A percentile compares a stretch with the other conserved stretches of the same genome.
These are phyloP conservation scores for Scleropages formosus DNA, from an alignment of 2,797 vertebrate species.

Conservation along the genomic window DNA sequence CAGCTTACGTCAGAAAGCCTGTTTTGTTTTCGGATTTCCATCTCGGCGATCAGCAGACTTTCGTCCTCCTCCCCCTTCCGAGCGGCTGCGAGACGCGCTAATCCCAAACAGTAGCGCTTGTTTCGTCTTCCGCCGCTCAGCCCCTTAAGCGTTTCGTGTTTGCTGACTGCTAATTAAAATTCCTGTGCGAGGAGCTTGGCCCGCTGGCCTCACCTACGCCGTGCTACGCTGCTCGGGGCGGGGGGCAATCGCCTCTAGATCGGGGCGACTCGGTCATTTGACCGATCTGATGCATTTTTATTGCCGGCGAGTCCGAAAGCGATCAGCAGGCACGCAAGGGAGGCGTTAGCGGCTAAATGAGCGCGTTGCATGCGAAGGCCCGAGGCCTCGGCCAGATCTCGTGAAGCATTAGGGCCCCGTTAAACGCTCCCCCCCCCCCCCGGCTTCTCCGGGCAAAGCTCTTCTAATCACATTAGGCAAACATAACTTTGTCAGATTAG, in stretches of 20 bases:
- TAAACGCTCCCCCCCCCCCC: constrained; percentile 39
- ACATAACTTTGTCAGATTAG: constrained; percentile 59
- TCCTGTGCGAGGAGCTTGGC: constrained; percentile 57
- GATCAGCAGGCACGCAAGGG: constrained; percentile 69
- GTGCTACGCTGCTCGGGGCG: constrained; percentile 46
- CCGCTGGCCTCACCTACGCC: constrained; percentile 57
- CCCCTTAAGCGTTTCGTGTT: constrained; percentile 57
- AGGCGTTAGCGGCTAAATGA: constrained; percentile 65
- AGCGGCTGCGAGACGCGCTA: constrained; percentile 49
- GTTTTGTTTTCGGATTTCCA: constrained; percentile 61
- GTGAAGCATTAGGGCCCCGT: constrained; percentile 53
- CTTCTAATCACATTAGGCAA: constrained; percentile 65
- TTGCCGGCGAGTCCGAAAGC: constrained; percentile 56
- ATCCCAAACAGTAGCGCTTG: constrained; percentile 65
- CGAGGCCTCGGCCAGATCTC: constrained; percentile 50
- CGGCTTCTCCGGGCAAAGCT: constrained; percentile 44
- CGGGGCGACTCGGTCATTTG: constrained; percentile 64
- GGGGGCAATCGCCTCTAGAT: constrained; percentile 54
- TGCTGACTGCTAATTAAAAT: constrained; percentile 68
- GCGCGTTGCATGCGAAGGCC: constrained; percentile 66
- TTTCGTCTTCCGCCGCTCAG: constrained; percentile 53
- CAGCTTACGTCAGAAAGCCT: constrained; percentile 59
- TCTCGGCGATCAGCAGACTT: constrained; percentile 48
- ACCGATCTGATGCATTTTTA: constrained; percentile 64
- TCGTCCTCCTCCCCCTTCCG: constrained; percentile 3